Evolutionary conservation across 2,113 vertebrate genomes (phyloP).

Genomic region (Macquaria ambigua): DNA sequence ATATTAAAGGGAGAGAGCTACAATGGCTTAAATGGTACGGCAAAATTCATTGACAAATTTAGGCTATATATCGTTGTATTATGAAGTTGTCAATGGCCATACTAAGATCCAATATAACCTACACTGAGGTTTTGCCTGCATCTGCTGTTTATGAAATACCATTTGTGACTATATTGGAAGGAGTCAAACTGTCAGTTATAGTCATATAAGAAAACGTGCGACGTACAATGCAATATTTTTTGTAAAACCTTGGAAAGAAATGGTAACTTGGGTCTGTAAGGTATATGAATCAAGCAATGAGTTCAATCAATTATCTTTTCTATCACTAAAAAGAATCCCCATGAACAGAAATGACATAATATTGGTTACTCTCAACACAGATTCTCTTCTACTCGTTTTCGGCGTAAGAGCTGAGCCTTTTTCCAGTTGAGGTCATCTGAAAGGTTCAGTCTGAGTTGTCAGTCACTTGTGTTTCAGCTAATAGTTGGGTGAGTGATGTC

Average conservation of each 20-base stretch:
- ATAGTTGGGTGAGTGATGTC: background rate
- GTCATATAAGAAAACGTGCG: background rate
- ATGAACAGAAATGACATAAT: background rate
- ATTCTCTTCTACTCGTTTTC: background rate
- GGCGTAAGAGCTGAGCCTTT: background rate
- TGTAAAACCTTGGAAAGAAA: too few relatives aligned
- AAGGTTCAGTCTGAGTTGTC: constrained; percentile 7
- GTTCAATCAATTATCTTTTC: background rate
- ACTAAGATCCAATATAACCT: background rate
- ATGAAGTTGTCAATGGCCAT: background rate
- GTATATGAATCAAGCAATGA: background rate
- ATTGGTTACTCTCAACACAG: background rate
- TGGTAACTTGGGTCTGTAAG: background rate
- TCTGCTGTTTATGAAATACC: background rate
- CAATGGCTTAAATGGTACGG: background rate
- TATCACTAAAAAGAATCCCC: too few relatives aligned
- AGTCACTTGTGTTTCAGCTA: background rate
- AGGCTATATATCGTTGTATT: background rate
- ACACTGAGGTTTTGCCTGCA: background rate
- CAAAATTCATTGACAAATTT: background rate
- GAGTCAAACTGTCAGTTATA: background rate
- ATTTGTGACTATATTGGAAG: background rate
- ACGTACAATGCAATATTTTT: background rate
- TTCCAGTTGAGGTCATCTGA: background rate
- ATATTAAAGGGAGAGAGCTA: background rate